Evolutionary conservation across 2,797 vertebrate genomes (phyloP).

Genomic region (Triplophysa bombifrons): DNA sequence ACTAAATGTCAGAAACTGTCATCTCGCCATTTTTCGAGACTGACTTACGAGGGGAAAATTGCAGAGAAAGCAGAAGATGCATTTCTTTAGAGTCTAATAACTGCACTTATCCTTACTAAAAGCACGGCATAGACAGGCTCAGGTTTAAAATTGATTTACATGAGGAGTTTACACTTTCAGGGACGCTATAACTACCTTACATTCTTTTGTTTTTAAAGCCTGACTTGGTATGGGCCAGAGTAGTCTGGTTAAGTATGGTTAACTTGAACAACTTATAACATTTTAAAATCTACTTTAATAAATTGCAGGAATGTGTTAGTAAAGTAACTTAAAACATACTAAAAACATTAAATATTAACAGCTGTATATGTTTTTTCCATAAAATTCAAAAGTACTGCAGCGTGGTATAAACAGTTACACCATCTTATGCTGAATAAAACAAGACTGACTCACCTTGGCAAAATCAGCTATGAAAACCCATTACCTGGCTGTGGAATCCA

Average conservation of each 20-base stretch:
- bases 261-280: too few relatives aligned
- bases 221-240: neutral
- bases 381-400: neutral
- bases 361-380: too few relatives aligned
- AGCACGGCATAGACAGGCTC: neutral
- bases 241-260: too few relatives aligned
- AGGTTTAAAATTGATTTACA: neutral
- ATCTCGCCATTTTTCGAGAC: slow-evolving; percentile 6
- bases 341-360: too few relatives aligned
- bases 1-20: slow-evolving; percentile 2
- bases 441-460: slow-evolving; percentile 62
- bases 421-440: slow-evolving; percentile 64
- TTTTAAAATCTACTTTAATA: too few relatives aligned
- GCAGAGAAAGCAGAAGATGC: neutral
- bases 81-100: neutral
- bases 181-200: neutral
- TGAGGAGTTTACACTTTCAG: neutral
- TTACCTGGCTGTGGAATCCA: slow-evolving; percentile 64
- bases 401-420: slow-evolving; percentile 59
- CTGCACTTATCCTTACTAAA: neutral
- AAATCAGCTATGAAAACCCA: slow-evolving; percentile 65
- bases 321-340: too few relatives aligned
- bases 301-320: too few relatives aligned
- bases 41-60: neutral
- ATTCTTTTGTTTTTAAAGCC: neutral